These are phyloP conservation scores for Tupaia chinensis DNA, from an alignment of 2,113 vertebrate genomes.

Conservation along the genomic window DNA sequence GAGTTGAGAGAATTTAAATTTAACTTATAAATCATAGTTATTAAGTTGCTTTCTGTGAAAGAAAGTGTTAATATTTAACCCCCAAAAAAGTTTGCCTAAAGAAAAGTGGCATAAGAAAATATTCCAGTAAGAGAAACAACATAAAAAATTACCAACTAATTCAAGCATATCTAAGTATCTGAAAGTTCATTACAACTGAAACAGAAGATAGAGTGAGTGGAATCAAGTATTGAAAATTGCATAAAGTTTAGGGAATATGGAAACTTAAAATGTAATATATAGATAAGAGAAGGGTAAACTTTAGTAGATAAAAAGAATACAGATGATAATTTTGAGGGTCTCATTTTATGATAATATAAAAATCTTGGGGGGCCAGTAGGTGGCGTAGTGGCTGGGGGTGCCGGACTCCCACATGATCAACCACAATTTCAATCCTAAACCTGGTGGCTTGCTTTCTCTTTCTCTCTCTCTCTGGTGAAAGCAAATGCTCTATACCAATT, in stretches of 20 bases:
- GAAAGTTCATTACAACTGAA: neutral
- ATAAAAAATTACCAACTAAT: neutral
- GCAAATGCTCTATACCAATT: too few species aligned
- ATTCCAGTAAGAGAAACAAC: neutral
- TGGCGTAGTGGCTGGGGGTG: too few species aligned
- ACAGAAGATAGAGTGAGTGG: neutral
- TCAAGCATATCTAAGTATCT: neutral
- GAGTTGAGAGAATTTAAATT: neutral
- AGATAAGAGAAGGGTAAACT: neutral
- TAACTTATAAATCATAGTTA: neutral
- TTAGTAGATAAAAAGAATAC: neutral
- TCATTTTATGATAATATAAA: neutral
- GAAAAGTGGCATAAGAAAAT: neutral
- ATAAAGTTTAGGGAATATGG: neutral
- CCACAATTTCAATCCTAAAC: too few species aligned
- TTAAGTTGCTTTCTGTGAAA: neutral
- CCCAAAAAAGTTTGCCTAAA: neutral
- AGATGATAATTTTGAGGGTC: neutral
- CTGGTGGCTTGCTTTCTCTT: too few species aligned
- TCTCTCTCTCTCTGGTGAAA: too few species aligned
- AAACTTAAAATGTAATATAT: neutral
- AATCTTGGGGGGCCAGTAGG: neutral
- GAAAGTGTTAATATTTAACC: neutral
- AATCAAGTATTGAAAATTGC: neutral
- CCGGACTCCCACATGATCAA: too few species aligned